phyloP scores from a whole-genome alignment of 1,140 invertebrate genomes.

The Drosophila mayri region DNA sequence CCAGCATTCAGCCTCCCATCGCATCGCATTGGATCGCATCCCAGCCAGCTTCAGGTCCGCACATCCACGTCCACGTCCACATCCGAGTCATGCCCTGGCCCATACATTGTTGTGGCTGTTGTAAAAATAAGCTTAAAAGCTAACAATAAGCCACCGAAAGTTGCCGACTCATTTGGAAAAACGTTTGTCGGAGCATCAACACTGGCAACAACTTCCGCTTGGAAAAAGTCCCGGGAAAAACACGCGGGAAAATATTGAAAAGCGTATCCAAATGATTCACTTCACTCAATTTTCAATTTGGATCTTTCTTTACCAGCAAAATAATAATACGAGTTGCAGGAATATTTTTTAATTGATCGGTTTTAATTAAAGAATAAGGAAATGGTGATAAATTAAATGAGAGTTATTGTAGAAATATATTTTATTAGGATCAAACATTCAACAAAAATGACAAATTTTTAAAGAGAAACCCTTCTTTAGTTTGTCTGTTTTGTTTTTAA shows the following conservation, averaged over 20 bases:
- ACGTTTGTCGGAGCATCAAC: conserved; percentile 39
- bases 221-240: conserved; percentile 51
- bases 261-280: conserved; percentile 30
- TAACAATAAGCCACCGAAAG: conserved; percentile 80
- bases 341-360: neutral
- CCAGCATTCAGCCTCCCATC: conserved; percentile 32
- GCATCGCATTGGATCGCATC: conserved; percentile 13
- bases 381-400: too few species aligned
- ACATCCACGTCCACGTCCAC: conserved; percentile 25
- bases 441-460: too few species aligned
- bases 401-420: neutral
- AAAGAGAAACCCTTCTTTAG: neutral
- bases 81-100: conserved; percentile 47
- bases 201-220: conserved; percentile 71
- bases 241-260: conserved; percentile 18
- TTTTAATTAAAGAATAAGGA: neutral
- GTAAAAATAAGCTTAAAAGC: conserved; percentile 84
- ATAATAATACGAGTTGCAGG: neutral
- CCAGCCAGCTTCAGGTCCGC: conserved; percentile 16
- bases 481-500: neutral
- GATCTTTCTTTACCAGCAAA: neutral
- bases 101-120: conserved; percentile 77
- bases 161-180: conserved; percentile 82
- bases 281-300: conserved; percentile 6
- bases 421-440: neutral